Conservation (phyloP, 1,140 invertebrate genomes). For the Tetramorium parvispinum region DNA sequence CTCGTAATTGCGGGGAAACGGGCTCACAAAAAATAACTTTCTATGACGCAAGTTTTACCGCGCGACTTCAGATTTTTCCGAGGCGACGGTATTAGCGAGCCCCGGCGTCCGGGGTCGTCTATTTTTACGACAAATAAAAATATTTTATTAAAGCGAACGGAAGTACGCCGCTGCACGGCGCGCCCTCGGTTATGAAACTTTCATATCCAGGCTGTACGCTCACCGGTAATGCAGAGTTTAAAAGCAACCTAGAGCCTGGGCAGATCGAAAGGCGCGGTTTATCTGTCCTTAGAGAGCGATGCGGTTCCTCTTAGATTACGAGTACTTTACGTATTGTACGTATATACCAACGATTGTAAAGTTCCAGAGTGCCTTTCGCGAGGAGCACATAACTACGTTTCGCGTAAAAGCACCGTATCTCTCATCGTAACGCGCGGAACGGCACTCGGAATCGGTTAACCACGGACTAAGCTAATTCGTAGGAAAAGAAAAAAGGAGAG, state of each 20-base stretch:
- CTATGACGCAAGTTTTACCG: constrained; percentile 29
- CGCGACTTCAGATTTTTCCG: constrained; percentile 50
- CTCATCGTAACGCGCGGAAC: neutral
- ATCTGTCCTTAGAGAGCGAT: constrained; percentile 61
- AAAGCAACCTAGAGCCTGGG: constrained; percentile 31
- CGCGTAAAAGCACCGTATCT: neutral
- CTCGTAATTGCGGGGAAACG: neutral
- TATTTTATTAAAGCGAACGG: constrained; percentile 57
- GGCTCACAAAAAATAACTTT: neutral
- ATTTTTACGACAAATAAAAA: constrained; percentile 62
- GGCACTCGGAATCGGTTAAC: neutral
- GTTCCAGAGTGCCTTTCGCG: neutral
- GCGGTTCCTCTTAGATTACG: constrained; percentile 53
- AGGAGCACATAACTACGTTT: neutral
- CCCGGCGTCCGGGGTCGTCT: constrained; percentile 39
- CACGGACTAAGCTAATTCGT: neutral
- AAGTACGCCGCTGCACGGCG: constrained; percentile 16
- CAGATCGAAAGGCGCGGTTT: constrained; percentile 54
- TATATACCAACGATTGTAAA: constrained; percentile 48
- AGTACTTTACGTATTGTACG: constrained; percentile 56
- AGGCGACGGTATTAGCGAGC: constrained; percentile 49
- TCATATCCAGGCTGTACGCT: constrained; percentile 45
- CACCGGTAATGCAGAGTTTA: constrained; percentile 62
- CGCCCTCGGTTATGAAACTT: constrained; percentile 59
- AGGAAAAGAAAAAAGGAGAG: neutral